Conservation (phyloP, 2,888 invertebrate species). For the Dryobotodes eremita region DNA sequence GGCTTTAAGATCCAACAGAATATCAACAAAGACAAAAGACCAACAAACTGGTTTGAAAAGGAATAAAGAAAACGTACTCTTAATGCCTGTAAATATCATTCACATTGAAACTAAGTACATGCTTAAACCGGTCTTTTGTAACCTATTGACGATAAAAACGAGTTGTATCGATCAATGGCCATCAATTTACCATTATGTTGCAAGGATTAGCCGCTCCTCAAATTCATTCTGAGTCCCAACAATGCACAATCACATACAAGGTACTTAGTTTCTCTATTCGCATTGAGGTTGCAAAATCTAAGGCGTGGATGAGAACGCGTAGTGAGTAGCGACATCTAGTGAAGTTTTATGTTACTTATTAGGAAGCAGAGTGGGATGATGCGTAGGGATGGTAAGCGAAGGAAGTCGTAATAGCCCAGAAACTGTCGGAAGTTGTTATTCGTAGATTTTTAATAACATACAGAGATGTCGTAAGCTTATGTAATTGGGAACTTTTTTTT, state of each 20-base stretch:
- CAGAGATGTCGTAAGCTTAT: no score
- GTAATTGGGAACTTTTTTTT: no score
- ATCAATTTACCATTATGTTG: constrained; percentile 57
- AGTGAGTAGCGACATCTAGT: constrained; percentile 55
- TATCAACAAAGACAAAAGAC: not conserved
- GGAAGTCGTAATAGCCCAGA: no score
- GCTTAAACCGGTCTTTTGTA: constrained; percentile 40
- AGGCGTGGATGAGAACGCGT: constrained; percentile 60
- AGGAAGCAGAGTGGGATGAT: not conserved
- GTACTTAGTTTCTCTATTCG: constrained; percentile 57
- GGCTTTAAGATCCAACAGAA: no score
- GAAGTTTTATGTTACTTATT: constrained; percentile 6
- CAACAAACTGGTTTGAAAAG: not conserved
- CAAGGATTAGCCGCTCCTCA: constrained; percentile 68
- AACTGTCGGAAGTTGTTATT: no score
- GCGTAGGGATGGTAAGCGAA: not conserved
- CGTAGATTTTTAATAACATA: no score
- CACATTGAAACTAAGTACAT: constrained; percentile 20
- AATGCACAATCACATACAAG: constrained; percentile 60
- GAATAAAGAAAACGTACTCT: not conserved
- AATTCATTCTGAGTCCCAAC: constrained; percentile 61
- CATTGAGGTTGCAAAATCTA: constrained; percentile 58
- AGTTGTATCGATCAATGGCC: constrained; percentile 54
- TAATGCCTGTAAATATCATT: constrained; percentile 6
- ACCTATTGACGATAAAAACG: constrained; percentile 57